Percentiles rank a stretch among this genome's conserved stretches.
Conservation (phyloP, 2,888 invertebrate genomes). For the Folsomia candida region DNA sequence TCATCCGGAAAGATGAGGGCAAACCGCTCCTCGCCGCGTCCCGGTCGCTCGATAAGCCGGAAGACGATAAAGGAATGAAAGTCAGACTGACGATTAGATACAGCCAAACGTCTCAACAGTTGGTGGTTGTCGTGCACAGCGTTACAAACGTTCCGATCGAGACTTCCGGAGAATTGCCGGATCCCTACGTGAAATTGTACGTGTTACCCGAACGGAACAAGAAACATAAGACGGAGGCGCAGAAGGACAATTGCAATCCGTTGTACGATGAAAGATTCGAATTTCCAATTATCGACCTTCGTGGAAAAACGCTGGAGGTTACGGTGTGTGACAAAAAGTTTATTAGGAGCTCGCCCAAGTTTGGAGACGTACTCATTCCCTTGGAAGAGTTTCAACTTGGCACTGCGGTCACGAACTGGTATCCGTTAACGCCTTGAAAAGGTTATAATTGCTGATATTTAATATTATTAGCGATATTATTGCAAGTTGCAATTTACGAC, state of each 20-base stretch:
- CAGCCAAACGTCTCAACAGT: conserved; percentile 64
- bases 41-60: neutral
- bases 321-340: conserved; percentile 51
- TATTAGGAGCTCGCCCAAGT: conserved; percentile 45
- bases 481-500: too few species aligned
- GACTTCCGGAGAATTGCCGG: conserved; percentile 72
- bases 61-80: conserved; percentile 44
- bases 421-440: conserved; percentile 41
- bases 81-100: conserved; percentile 36
- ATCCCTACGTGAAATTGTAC: conserved; percentile 86
- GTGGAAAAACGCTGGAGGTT: conserved; percentile 48
- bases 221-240: conserved; percentile 75
- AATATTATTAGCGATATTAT: neutral
- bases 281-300: conserved; percentile 48
- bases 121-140: conserved; percentile 83
- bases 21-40: conserved; percentile 27
- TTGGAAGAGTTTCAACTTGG: conserved; percentile 49
- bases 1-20: conserved; percentile 28
- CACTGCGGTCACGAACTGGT: conserved; percentile 48
- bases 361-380: conserved; percentile 45
- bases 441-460: neutral
- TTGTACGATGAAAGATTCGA: conserved; percentile 49
- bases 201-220: conserved; percentile 78
- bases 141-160: conserved; percentile 81
- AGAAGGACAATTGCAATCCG: conserved; percentile 49